Conservation (phyloP, 2,888 invertebrate species). For the Drosophila tripunctata region DNA sequence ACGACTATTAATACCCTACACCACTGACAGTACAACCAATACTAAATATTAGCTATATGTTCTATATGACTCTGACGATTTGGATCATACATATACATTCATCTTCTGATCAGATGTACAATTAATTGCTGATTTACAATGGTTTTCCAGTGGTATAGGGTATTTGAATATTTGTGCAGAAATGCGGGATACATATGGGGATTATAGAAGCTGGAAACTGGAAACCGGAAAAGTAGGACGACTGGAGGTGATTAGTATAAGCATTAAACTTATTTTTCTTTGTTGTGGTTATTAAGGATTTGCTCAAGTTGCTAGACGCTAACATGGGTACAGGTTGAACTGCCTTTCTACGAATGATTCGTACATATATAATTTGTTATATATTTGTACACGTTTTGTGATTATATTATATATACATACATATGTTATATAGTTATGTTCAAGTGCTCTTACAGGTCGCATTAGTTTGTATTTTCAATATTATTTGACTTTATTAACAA, state of each 20-base stretch:
- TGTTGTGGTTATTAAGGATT: slow-evolving; percentile 10
- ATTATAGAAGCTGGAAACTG: not conserved
- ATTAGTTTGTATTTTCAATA: not conserved
- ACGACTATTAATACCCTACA: slow-evolving; percentile 25
- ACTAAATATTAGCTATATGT: too few species aligned
- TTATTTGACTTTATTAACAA: slow-evolving; percentile 22
- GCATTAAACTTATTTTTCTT: slow-evolving; percentile 19
- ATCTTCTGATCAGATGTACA: too few species aligned
- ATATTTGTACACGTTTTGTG: slow-evolving; percentile 24
- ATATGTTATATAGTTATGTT: too few species aligned
- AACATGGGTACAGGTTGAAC: slow-evolving; percentile 21
- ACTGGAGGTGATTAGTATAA: slow-evolving; percentile 8
- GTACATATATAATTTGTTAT: too few species aligned
- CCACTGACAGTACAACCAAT: too few species aligned
- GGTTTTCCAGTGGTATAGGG: slow-evolving; percentile 8
- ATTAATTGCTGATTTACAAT: too few species aligned
- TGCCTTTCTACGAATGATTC: slow-evolving; percentile 40
- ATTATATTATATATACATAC: slow-evolving; percentile 12
- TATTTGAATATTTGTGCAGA: slow-evolving; percentile 10
- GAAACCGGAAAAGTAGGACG: slow-evolving; percentile 7
- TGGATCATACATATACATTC: too few species aligned
- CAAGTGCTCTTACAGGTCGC: not conserved
- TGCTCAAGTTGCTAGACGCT: slow-evolving; percentile 27
- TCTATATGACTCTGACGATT: too few species aligned
- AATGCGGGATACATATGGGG: slow-evolving; percentile 16